Evolutionary conservation across 2,888 invertebrate genomes (phyloP).

Genomic region (Xanthostigma xanthostigma): DNA sequence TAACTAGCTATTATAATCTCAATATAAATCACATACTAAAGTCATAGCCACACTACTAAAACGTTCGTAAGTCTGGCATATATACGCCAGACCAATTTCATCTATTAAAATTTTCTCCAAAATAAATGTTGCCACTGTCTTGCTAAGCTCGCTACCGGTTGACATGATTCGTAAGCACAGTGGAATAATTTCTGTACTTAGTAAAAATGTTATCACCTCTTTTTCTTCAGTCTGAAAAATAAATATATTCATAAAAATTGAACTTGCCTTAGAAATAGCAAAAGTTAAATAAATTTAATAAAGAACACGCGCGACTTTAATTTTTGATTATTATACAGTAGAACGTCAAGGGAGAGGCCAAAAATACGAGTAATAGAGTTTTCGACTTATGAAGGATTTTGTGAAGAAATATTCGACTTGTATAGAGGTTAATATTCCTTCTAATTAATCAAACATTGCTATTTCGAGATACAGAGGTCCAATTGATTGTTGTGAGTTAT

Average conservation of each 20-base stretch:
- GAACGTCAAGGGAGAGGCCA: no score
- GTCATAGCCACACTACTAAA: constrained; percentile 99
- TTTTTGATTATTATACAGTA: no score
- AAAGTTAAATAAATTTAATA: not conserved
- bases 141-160: constrained; percentile 94
- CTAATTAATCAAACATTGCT: no score
- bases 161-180: constrained; percentile 98
- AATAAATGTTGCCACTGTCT: constrained; percentile 99
- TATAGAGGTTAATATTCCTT: no score
- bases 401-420: no score
- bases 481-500: no score
- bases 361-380: no score
- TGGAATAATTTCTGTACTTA: constrained; percentile 98
- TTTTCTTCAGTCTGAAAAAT: constrained; percentile 79
- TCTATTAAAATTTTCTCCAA: constrained; percentile 95
- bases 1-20: not conserved
- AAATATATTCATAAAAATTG: not conserved
- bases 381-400: no score
- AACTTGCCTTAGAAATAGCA: no score
- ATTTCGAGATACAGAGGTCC: no score
- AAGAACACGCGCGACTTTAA: not conserved
- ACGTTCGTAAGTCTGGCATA: constrained; percentile 98
- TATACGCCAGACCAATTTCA: constrained; percentile 94
- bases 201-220: constrained; percentile 94
- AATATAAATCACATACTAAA: constrained; percentile 38